A percentile compares a stretch with the other conserved stretches of the same genome.
Evolutionary conservation across 2,797 vertebrate genomes (phyloP).

Genomic region (Semaprochilodus insignis): DNA sequence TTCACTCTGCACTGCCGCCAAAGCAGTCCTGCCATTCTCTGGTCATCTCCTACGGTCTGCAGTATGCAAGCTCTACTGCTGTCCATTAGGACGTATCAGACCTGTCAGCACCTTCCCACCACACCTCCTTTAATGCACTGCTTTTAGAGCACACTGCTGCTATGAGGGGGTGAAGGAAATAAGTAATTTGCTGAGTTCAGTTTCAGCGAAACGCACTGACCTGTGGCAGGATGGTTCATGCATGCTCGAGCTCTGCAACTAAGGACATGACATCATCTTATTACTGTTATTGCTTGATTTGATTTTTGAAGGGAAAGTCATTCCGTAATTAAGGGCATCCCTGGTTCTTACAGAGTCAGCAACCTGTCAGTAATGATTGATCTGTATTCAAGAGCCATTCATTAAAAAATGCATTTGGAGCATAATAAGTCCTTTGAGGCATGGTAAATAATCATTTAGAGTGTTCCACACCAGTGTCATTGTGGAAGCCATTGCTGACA

Average conservation of each 20-base stretch:
- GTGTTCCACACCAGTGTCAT: conserved; percentile 2
- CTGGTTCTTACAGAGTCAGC: conserved; percentile 21
- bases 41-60: conserved; percentile 43
- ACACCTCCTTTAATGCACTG: conserved; percentile 40
- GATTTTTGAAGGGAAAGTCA: conserved; percentile 14
- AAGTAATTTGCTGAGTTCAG: conserved; percentile 30
- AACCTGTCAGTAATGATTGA: conserved; percentile 30
- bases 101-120: conserved; percentile 56
- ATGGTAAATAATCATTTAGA: conserved; percentile 25
- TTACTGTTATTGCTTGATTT: conserved; percentile 23
- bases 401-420: conserved; percentile 2
- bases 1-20: conserved; percentile 32
- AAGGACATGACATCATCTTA: conserved; percentile 3
- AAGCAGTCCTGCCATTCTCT: conserved; percentile 34
- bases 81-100: conserved; percentile 50
- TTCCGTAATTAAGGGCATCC: conserved; percentile 35
- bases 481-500: background rate
- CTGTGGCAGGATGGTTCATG: background rate
- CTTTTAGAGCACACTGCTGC: conserved; percentile 35
- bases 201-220: conserved; percentile 32
- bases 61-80: conserved; percentile 35
- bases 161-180: conserved; percentile 20
- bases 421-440: conserved; percentile 23
- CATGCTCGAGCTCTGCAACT: background rate
- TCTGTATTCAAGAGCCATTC: conserved; percentile 19